Evolutionary conservation across 2,797 vertebrate genomes (phyloP).

Genomic region (Selene dorsalis): DNA sequence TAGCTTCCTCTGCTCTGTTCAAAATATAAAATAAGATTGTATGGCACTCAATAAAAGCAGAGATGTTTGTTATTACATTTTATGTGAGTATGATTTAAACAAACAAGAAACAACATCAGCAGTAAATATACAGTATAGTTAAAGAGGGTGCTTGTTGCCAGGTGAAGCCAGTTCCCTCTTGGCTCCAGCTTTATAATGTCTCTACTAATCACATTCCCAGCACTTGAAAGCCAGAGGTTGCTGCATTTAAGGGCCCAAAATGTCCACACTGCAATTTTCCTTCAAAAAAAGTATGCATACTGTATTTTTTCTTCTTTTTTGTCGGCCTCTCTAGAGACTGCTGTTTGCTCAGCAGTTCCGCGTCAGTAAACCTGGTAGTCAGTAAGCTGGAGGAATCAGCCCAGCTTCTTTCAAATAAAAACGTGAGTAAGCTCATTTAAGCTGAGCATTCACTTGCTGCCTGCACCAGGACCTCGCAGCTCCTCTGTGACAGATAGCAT

Average conservation of each 20-base stretch:
- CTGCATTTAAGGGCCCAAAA: background rate
- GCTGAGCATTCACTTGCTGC: constrained; percentile 16
- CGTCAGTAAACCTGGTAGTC: constrained; percentile 12
- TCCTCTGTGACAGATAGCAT: constrained; percentile 38
- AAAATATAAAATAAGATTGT: background rate
- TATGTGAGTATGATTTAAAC: background rate
- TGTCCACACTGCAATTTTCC: background rate
- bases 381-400: background rate
- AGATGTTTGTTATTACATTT: background rate
- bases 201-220: background rate
- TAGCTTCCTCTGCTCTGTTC: background rate
- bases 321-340: background rate
- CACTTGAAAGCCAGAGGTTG: background rate
- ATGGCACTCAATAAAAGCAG: background rate
- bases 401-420: background rate
- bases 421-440: constrained; percentile 7
- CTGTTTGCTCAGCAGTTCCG: background rate
- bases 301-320: background rate
- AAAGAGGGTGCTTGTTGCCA: background rate
- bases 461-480: constrained; percentile 15
- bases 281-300: background rate
- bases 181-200: background rate
- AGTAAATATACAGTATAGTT: too few relatives aligned
- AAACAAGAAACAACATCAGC: background rate
- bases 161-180: background rate